phyloP scores from a whole-genome alignment of 1,140 invertebrate genomes.

The Orius insidiosus region DNA sequence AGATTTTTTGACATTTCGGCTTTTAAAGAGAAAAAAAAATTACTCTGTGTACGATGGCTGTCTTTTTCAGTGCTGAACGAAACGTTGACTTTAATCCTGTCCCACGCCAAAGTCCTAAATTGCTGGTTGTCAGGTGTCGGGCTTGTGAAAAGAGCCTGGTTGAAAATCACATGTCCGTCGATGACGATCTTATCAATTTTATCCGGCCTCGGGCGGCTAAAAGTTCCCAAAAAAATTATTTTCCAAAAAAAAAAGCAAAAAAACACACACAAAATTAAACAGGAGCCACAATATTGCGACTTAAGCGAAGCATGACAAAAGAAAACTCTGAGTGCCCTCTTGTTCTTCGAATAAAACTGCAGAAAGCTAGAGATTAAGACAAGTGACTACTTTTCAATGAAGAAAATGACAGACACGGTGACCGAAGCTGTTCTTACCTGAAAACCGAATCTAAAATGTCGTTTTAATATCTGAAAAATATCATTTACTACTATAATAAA shows the following conservation, averaged over 20 bases:
- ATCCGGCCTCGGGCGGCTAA: conserved; percentile 42
- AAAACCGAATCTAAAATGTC: conserved; percentile 5
- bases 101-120: conserved; percentile 62
- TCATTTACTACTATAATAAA: too few species aligned
- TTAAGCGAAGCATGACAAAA: too few species aligned
- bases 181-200: conserved; percentile 68
- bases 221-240: conserved; percentile 9
- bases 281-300: too few species aligned
- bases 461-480: too few species aligned
- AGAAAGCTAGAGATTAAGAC: conserved; percentile 1
- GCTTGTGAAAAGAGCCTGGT: conserved; percentile 68
- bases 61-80: conserved; percentile 47
- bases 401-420: conserved; percentile 5
- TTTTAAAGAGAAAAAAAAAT: too few species aligned
- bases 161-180: conserved; percentile 77
- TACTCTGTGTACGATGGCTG: conserved; percentile 36
- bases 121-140: conserved; percentile 49
- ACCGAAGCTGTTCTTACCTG: conserved; percentile 5
- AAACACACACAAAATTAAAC: too few species aligned
- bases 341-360: too few species aligned
- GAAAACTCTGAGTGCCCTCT: too few species aligned
- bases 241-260: too few species aligned
- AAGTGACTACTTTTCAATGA: conserved; percentile 1
- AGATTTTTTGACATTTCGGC: not conserved
- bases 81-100: conserved; percentile 64